Percentiles rank a stretch among this genome's conserved stretches.
These are phyloP conservation scores for Lutraria rhynchaena DNA, from an alignment of 1,140 invertebrate species.

Conservation along the genomic window DNA sequence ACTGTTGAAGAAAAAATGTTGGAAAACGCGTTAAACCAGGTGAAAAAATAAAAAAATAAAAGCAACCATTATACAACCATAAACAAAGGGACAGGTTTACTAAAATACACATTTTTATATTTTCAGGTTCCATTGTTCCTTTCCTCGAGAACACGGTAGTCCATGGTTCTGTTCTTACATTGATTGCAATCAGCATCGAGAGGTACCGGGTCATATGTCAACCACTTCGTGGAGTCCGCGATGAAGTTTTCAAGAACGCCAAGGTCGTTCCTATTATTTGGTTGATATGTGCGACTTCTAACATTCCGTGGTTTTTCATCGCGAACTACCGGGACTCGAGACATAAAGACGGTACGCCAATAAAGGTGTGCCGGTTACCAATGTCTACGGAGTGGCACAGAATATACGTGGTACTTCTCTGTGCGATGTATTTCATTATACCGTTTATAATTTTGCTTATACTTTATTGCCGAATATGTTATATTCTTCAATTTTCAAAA, in stretches of 20 bases:
- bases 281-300: slow-evolving; percentile 39
- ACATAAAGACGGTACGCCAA: slow-evolving; percentile 55
- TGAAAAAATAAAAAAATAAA: no score
- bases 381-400: slow-evolving; percentile 29
- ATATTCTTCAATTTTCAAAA: slow-evolving; percentile 9
- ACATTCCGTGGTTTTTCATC: slow-evolving; percentile 61
- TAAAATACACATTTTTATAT: no score
- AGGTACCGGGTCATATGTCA: slow-evolving; percentile 97
- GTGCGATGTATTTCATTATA: slow-evolving; percentile 38
- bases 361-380: slow-evolving; percentile 59
- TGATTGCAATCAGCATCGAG: slow-evolving; percentile 93
- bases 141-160: slow-evolving; percentile 96
- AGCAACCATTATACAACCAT: no score
- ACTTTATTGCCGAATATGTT: slow-evolving; percentile 60
- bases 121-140: slow-evolving; percentile 88
- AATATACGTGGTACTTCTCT: slow-evolving; percentile 29
- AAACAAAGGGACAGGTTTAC: no score
- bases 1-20: no score
- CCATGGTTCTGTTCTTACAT: slow-evolving; percentile 95
- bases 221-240: slow-evolving; percentile 86
- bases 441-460: slow-evolving; percentile 50
- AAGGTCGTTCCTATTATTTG: slow-evolving; percentile 58
- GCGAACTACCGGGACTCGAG: slow-evolving; percentile 46
- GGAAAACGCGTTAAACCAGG: no score
- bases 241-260: slow-evolving; percentile 13